A percentile compares a stretch with the other conserved stretches of the same genome.
Evolutionary conservation across 2,113 vertebrate genomes (phyloP).

Genomic region (Halichoerus grypus): DNA sequence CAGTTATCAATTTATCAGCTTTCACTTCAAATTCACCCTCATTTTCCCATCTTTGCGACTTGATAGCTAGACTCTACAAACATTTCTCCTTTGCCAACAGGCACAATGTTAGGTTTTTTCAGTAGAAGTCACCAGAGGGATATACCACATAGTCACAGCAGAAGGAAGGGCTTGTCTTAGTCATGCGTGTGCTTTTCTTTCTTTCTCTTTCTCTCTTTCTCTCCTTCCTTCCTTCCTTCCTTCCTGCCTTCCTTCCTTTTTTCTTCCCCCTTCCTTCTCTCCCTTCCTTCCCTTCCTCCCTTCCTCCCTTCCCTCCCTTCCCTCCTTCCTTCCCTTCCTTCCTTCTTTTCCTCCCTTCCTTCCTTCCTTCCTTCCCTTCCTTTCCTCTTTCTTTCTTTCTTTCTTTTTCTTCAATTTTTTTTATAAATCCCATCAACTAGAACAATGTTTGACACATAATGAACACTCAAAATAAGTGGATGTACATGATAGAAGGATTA

Average conservation of each 20-base stretch:
- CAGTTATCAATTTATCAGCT: neutral
- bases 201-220: neutral
- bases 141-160: neutral
- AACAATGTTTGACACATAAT: neutral
- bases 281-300: too few species aligned
- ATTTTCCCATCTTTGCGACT: neutral
- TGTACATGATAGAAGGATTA: neutral
- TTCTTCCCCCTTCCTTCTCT: neutral
- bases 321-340: too few species aligned
- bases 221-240: neutral
- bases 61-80: neutral
- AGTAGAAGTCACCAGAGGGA: neutral
- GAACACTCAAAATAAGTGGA: neutral
- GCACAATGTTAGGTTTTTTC: neutral
- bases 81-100: neutral
- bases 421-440: neutral
- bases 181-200: neutral
- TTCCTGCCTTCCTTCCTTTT: neutral
- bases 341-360: too few species aligned
- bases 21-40: neutral
- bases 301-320: too few species aligned
- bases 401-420: too few species aligned
- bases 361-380: too few species aligned
- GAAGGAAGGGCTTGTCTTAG: neutral
- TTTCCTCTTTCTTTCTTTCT: neutral